Conservation (phyloP, 2,888 invertebrate species). For the Auanema sp. region DNA sequence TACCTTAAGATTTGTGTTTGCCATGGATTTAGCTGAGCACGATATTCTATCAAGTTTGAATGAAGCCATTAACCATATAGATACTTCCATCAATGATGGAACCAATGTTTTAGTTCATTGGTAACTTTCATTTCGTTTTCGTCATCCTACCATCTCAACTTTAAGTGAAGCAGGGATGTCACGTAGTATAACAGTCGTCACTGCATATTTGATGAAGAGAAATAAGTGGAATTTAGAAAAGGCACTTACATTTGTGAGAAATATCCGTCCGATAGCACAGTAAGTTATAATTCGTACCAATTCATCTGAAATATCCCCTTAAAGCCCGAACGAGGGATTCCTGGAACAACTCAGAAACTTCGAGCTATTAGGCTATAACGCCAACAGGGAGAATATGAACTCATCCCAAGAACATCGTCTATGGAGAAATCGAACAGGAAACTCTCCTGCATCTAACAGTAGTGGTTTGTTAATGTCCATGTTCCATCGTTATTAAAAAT, state of each 20-base stretch:
- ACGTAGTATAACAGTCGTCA: constrained; percentile 44
- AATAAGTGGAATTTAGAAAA: constrained; percentile 41
- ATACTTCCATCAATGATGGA: constrained; percentile 31
- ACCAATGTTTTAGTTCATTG: constrained; percentile 51
- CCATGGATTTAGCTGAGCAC: constrained; percentile 43
- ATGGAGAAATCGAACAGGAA: constrained; percentile 24
- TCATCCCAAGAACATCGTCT: constrained; percentile 18
- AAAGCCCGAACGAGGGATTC: constrained; percentile 35
- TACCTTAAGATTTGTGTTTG: constrained; percentile 38
- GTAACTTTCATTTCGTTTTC: constrained; percentile 11
- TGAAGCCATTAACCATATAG: constrained; percentile 33
- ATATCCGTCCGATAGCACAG: constrained; percentile 39
- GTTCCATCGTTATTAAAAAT: constrained; percentile 3
- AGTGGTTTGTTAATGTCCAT: background rate
- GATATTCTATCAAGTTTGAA: constrained; percentile 47
- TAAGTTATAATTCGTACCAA: constrained; percentile 10
- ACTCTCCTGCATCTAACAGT: constrained; percentile 20
- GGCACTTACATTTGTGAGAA: constrained; percentile 41
- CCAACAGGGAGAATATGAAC: constrained; percentile 24
- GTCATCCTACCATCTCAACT: background rate
- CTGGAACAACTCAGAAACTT: constrained; percentile 39
- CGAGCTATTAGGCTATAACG: constrained; percentile 32
- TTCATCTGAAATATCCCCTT: background rate
- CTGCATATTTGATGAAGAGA: constrained; percentile 49
- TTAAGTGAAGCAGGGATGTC: constrained; percentile 55